phyloP scores from a whole-genome alignment of 2,888 invertebrate species.

The Uloborus plumipes region DNA sequence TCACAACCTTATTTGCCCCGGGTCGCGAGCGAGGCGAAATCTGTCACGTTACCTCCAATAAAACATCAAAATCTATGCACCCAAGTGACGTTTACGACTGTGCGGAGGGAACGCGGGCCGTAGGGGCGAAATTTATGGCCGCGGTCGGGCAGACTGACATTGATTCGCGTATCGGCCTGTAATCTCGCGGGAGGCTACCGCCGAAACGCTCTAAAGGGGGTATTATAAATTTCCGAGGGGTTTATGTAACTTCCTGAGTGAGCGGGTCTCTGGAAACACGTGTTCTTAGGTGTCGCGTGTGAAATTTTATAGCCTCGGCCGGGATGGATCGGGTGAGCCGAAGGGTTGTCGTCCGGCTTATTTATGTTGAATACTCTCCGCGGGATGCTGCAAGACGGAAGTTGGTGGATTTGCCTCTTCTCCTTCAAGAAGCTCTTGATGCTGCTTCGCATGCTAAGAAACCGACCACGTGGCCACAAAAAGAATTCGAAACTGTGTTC shows the following conservation, averaged over 20 bases:
- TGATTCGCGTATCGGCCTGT: conserved; percentile 48
- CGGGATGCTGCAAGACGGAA: conserved; percentile 1
- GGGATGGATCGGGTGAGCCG: conserved; percentile 21
- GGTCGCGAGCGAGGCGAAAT: not conserved
- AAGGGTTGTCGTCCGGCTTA: conserved; percentile 14
- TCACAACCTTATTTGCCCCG: no score
- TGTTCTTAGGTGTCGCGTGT: conserved; percentile 34
- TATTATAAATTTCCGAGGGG: conserved; percentile 30
- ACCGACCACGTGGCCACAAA: no score
- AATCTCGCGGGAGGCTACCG: conserved; percentile 43
- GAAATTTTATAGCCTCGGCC: conserved; percentile 46
- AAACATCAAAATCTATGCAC: conserved; percentile 10
- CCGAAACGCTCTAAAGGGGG: conserved; percentile 5
- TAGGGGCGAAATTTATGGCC: conserved; percentile 36
- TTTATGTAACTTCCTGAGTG: conserved; percentile 20
- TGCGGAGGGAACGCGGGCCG: not conserved
- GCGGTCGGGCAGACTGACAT: conserved; percentile 28
- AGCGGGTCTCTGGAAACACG: conserved; percentile 36
- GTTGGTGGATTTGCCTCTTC: no score
- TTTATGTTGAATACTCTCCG: not conserved
- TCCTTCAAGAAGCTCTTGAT: no score
- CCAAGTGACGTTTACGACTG: conserved; percentile 51
- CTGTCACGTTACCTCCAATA: conserved; percentile 20
- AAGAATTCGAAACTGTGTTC: no score
- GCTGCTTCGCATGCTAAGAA: no score